Evolutionary conservation across 2,797 vertebrate species (phyloP), one percentile per base, ranked within the genome.

Genomic region (Rhinogobio ventralis): DNA sequence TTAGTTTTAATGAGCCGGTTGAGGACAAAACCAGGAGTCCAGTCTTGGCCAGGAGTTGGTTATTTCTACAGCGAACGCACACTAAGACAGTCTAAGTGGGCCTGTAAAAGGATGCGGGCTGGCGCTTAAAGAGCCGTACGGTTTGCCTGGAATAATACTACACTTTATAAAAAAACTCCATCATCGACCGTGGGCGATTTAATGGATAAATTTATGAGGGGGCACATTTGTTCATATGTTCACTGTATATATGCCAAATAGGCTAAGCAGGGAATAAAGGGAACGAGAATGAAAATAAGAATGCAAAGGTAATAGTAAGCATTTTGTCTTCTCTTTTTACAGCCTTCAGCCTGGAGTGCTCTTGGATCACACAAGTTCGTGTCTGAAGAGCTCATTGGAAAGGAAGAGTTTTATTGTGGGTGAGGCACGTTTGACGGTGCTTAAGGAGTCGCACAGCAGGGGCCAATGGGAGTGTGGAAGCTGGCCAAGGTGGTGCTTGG

Each of bases 401-500:
- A 82, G 62, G 84, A 84, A 76, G 45, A 81, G 77, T 73, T 77
- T 68, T 46, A 72, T 72, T 79, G 79, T 55, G 62, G 80, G 79
- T 30, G 74, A 87, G 72, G 67, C 36, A 62, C 42, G 4, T 72
- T 72, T 57, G 62, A 67, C 20, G 11, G 67, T 62, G 83, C 78
- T 76, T 75, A 13, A 69, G 86, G 68, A 92, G 91, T 86, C 81
- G 42, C 86, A 78, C 91, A 86, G 91, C 85, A 88, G 78, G 30
- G 85, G 92, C 93, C 91, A 91, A 96, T 96, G 96, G 96, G 94
- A 92, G 85, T 85, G 13, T 89, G 87, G 85, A 95, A 95, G 92
- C 93, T 96, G 90, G 93, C 95, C 92, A 93, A 89, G 92, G 93
- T 96, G 90, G 90, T 97, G 93, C 95, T 99, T 83, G 94, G 94